These are phyloP conservation scores for Thunnus maccoyii DNA, from an alignment of 2,113 vertebrate genomes.

Conservation along the genomic window DNA sequence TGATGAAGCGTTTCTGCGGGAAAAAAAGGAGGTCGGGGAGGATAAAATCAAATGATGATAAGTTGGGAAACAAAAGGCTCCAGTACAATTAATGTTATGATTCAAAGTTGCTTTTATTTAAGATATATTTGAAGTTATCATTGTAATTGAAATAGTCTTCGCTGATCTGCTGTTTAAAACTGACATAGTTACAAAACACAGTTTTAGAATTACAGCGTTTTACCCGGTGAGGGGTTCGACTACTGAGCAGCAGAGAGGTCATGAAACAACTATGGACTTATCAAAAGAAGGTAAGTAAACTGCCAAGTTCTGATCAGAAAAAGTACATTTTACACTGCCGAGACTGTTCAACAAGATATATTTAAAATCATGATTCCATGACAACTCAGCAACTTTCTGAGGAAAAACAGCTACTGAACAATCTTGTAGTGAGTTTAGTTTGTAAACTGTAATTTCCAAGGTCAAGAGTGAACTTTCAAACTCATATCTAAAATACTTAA, in stretches of 20 bases:
- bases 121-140: not conserved
- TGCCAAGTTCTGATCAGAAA: not conserved
- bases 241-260: no score
- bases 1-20: slow-evolving; percentile 95
- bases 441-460: no score
- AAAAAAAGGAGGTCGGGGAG: slow-evolving; percentile 11
- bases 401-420: no score
- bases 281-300: not conserved
- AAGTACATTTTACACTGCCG: not conserved
- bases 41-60: not conserved
- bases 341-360: not conserved
- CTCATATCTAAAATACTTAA: not conserved
- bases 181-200: not conserved
- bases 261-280: no score
- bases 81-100: not conserved
- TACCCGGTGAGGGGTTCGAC: no score
- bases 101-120: not conserved
- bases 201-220: no score
- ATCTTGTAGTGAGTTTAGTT: no score
- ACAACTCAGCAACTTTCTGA: no score
- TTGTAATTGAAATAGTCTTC: not conserved
- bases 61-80: not conserved
- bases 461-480: no score
- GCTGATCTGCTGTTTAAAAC: not conserved
- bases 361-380: not conserved